Evolutionary conservation across 2,888 invertebrate genomes (phyloP), one percentile per base, ranked within the genome.

Genomic region (Timandra comae): DNA sequence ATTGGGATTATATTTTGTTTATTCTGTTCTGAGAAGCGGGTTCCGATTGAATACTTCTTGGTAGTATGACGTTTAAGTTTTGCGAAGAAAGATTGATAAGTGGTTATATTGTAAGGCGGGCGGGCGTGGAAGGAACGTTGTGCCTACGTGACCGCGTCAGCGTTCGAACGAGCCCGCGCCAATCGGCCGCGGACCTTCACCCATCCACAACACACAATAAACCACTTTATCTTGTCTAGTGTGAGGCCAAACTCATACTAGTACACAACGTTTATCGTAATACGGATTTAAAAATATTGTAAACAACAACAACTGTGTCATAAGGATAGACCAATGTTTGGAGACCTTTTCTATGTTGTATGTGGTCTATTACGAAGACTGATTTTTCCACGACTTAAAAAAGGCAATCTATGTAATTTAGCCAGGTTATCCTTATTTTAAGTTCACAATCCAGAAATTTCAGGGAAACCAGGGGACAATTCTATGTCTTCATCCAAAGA

Each of bases 101-200:
- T 27, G 28, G 22, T 33, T 27, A n/a, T 7, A 30, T 35, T 22
- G 9, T 29, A 16, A 31, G 29, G 33, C 21, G 29, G 29, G n/a
- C n/a, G n/a, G n/a, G 28, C 30, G 30, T 26, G 9, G 20, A 26
- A 13, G 16, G 16, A 3, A 6, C 16, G 22, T 23, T 24, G 29
- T 53, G 78, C 70, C 60, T 78, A 79, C 80, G 79, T 79, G 80
- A 78, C 74, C 45, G 38, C 25, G 36, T 49, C 41, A 35, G 63
- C 70, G 74, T 69, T 54, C 38, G 38, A 41, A 38, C 30, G 38
- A 31, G 20, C 30, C 30, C 42, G 35, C 37, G 46, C 46, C 36
- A 31, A 39, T 21, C 38, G 66, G 45, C 63, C 65, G 44, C 56
- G 63, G 70, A 62, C 68, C 64, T 67, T 57, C 53, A 46, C 42